These are phyloP conservation scores for Euplagia quadripunctaria DNA, from an alignment of 2,888 invertebrate genomes.

Conservation along the genomic window DNA sequence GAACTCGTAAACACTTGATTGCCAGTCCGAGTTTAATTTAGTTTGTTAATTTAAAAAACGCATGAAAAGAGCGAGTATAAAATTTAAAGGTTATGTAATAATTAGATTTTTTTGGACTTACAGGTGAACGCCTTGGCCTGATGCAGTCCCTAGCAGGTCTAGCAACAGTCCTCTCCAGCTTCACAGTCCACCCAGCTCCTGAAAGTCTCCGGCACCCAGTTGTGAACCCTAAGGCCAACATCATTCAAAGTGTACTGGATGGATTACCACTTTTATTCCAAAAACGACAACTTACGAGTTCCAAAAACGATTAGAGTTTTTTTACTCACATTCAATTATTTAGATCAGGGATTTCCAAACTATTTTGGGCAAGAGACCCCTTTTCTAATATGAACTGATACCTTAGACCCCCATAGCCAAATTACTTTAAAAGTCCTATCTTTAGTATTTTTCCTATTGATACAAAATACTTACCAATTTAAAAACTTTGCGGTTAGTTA, in stretches of 20 bases:
- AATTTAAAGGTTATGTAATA: not conserved
- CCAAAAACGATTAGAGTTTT: not conserved
- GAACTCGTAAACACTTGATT: too few species aligned
- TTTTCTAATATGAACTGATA: too few species aligned
- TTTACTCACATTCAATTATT: not conserved
- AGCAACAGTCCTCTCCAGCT: conserved; percentile 50
- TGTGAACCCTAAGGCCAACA: conserved; percentile 27
- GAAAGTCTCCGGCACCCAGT: conserved; percentile 23
- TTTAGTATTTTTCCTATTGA: too few species aligned
- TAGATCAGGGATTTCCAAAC: too few species aligned
- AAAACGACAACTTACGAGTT: not conserved
- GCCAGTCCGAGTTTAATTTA: too few species aligned
- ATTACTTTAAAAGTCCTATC: too few species aligned
- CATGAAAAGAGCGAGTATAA: too few species aligned
- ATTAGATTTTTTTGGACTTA: not conserved
- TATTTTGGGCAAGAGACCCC: too few species aligned
- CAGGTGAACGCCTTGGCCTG: conserved; percentile 17
- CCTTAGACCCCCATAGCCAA: too few species aligned
- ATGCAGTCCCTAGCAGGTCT: conserved; percentile 52
- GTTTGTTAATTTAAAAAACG: too few species aligned
- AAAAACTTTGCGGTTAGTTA: too few species aligned
- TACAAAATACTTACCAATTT: too few species aligned
- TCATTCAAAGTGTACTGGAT: conserved; percentile 6
- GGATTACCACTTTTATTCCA: conserved; percentile 17
- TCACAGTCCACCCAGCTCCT: conserved; percentile 47